Conservation (phyloP, 2,888 invertebrate genomes). For the Opisthograptis luteolata region DNA sequence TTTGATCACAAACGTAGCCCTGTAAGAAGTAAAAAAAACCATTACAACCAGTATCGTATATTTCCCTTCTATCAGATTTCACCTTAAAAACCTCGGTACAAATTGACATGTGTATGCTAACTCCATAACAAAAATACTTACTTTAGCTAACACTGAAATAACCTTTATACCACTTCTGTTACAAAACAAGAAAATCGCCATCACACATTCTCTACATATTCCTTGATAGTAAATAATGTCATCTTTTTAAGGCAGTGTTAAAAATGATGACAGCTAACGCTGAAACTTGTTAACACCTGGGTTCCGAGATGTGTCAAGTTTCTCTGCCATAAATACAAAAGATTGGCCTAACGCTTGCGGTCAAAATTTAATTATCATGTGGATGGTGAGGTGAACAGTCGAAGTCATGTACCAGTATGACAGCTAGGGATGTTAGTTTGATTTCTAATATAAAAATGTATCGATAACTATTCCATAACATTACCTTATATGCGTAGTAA, state of each 20-base stretch:
- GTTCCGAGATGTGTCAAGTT: constrained; percentile 66
- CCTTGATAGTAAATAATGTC: neutral
- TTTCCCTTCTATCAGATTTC: no score
- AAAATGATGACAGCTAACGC: constrained; percentile 62
- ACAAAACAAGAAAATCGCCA: neutral
- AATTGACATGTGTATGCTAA: no score
- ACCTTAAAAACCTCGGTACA: no score
- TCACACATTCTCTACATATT: neutral
- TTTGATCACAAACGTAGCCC: no score
- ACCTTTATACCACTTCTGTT: neutral
- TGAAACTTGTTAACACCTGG: constrained; percentile 65
- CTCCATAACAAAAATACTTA: no score
- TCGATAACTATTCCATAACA: neutral
- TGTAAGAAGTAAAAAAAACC: no score
- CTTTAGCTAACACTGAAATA: no score
- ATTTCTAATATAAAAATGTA: neutral
- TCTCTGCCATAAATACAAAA: constrained; percentile 70
- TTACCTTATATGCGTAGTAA: no score
- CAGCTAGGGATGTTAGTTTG: constrained; percentile 7
- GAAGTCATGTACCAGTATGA: constrained; percentile 37
- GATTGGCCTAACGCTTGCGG: constrained; percentile 69
- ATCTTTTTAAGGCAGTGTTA: constrained; percentile 54
- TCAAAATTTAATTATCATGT: constrained; percentile 82
- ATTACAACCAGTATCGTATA: no score
- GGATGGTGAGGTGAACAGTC: constrained; percentile 67